Base-by-base conservation (phyloP, 2,888 invertebrate species). In the Empis stercorea region DNA sequence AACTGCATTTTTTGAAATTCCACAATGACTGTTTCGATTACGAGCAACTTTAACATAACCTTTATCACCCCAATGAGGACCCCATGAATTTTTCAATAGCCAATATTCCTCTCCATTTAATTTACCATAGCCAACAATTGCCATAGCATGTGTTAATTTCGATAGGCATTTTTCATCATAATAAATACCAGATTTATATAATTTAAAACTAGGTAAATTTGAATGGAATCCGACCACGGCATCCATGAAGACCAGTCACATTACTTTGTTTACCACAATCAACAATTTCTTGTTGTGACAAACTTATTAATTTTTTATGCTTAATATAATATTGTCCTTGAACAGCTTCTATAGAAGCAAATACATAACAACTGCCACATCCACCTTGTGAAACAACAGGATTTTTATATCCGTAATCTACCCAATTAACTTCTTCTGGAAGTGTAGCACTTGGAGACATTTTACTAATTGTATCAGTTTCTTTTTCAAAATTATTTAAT, bases 11-110 rank as follows among this genome's bases (percentile, higher is more conserved):
- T 11, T 11, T 3, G 88, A 87, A 63, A 91, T 77, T 57, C 88
- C 89, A 67, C 89, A 91, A 61, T 80, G 76, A 69, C 89, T 89
- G 48, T 80, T 59, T 57, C 72, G 73, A 70, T 88, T 87, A 56
- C 88, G 76, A 39, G 84, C 78, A 79, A 91, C 87, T 69, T 80
- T 80, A 60, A 89, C 80, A 73, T 85, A 89, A 36, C 89, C 89
- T 1, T 78, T 62, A 34, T 78, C 73, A 27, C 89, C 89, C 88
- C 88, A 89, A 7, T 56, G 55, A 11, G 59, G 54, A 13, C 75
- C 71, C 75, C 75, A 78, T 32, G 77, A 78, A 61, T 80, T 80
- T 57, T 80, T 80, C 4, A 80, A 76, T 4, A 79, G 58, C 78
- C 45, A 49, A 39, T 47, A 49, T 20, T 43, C 17, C 3, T 9